Percentiles rank a stretch among this genome's conserved stretches.
Evolutionary conservation across 2,888 invertebrate species (phyloP).

Genomic region (Conops quadrifasciatus): DNA sequence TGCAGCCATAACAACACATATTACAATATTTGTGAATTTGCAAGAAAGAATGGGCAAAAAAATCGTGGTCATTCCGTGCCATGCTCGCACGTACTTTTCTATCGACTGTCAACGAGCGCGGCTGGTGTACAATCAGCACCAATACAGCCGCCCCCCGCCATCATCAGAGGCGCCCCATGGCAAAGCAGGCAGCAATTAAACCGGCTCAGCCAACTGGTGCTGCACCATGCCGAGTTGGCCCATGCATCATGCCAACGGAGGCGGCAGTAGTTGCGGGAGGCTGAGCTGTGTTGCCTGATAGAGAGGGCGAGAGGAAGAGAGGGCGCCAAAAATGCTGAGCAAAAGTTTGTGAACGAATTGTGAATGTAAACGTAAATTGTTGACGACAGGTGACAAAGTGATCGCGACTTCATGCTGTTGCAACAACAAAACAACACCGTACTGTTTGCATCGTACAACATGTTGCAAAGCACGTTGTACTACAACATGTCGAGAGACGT

Average conservation of each 20-base stretch:
- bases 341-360: not conserved
- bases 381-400: slow-evolving; percentile 29
- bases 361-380: slow-evolving; percentile 8
- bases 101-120: not conserved
- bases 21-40: not conserved
- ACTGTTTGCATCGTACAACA: not conserved
- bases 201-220: not conserved
- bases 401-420: not conserved
- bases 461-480: not conserved
- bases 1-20: slow-evolving; percentile 3
- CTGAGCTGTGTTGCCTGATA: no score
- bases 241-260: no score
- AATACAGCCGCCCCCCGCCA: no score
- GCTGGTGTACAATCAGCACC: no score
- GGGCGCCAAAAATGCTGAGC: not conserved
- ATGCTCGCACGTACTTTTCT: slow-evolving; percentile 11
- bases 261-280: no score
- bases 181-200: not conserved
- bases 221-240: not conserved
- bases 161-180: no score
- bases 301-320: no score
- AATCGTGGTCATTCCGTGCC: not conserved
- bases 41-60: no score
- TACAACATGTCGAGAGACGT: no score
- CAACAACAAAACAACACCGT: not conserved